Evolutionary conservation across 2,888 invertebrate species (phyloP), one percentile per base, ranked within the genome.

Genomic region (Lithosia quadra): DNA sequence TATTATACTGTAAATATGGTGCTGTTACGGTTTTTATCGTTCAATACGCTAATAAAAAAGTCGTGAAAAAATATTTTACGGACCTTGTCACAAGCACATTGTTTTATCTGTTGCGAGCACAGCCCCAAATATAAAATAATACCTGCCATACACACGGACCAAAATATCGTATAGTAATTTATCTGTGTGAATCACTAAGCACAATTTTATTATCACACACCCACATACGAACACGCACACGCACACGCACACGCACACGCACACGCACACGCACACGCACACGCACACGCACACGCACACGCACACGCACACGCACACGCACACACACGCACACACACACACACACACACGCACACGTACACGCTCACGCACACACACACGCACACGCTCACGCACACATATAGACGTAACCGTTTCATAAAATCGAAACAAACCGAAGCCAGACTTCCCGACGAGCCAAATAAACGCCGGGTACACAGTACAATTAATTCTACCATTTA

Each of bases 41-140:
- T 75, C 72, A 69, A 71, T 70, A 68, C 39, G 69, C 63, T 76
- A 81, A 74, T 84, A 83, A 83, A 83, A 72, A 56, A 53, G 34
- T 64, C 74, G 69, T 77, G 72, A 79, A 80, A 76, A 28, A 75
- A 69, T 55, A 71, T 76, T 59, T 57, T 65, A 8, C 56, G 22
- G 53, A 56, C 58, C 56, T 63, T 71, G 65, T 63, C 59, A 70
- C 69, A 39, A 63, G 56, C 65, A 75, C 75, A 79, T 82, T 80
- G 76, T 83, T 74, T 78, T 77, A 75, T 60, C 74, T 74, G 24
- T 58, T 67, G 63, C 70, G 22, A 62, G 10, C 22, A 60, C 39
- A 8, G 15, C 15, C 36, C 21, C 11, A 36, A 59, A 22, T 15
- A 36, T 39, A 22, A 15, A 24, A 21, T 18, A 60, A 60, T 13